Conservation (phyloP, 1,140 invertebrate species). For the Lanistes nyassanus region DNA sequence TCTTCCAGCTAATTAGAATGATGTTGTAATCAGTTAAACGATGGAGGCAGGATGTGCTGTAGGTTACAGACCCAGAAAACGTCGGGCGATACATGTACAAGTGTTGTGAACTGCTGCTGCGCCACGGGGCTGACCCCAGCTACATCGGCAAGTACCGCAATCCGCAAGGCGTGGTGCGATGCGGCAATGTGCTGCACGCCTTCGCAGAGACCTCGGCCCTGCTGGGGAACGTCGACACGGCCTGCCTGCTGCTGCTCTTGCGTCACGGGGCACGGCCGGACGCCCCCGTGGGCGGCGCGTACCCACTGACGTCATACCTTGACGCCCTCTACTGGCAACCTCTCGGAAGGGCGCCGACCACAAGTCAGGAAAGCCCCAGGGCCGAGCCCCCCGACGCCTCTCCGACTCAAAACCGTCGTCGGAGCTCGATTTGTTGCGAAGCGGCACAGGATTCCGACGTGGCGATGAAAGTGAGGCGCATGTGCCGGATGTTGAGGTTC, state of each 20-base stretch:
- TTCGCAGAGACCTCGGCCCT: slow-evolving; percentile 28
- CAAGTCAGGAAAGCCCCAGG: no score
- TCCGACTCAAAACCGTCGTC: no score
- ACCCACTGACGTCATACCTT: slow-evolving; percentile 16
- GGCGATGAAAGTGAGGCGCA: not conserved
- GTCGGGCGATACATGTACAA: slow-evolving; percentile 42
- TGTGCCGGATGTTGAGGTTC: slow-evolving; percentile 18
- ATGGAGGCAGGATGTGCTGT: no score
- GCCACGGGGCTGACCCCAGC: slow-evolving; percentile 41
- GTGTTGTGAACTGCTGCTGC: slow-evolving; percentile 45
- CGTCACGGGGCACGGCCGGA: slow-evolving; percentile 50
- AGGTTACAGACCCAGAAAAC: slow-evolving; percentile 26
- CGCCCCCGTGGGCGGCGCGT: slow-evolving; percentile 6
- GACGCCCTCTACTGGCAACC: slow-evolving; percentile 6
- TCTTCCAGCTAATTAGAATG: no score
- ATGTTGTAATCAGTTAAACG: no score
- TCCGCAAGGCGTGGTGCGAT: slow-evolving; percentile 2
- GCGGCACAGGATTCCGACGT: not conserved
- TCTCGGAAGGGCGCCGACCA: no score
- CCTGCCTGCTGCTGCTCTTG: slow-evolving; percentile 39
- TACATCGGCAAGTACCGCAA: slow-evolving; percentile 34
- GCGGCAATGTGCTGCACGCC: slow-evolving; percentile 44
- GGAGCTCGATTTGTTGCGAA: no score
- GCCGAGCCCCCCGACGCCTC: no score
- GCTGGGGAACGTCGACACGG: slow-evolving; percentile 34